Base-by-base conservation (phyloP, 2,888 invertebrate species). In the Dryobotodes eremita region DNA sequence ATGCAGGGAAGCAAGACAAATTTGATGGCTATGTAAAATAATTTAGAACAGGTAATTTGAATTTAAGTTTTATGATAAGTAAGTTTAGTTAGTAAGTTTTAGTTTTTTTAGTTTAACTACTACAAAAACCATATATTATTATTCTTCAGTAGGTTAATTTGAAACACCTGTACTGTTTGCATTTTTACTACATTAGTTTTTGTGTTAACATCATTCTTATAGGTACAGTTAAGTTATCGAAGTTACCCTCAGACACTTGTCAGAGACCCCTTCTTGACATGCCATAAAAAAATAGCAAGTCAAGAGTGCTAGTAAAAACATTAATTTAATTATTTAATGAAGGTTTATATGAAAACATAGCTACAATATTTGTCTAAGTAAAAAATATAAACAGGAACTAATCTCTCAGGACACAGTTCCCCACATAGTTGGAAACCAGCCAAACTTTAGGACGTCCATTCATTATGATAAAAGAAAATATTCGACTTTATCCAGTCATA, bases 11-110 rank as follows among this genome's bases (percentile, higher is more conserved):
- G 86, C 87, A 79, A 75, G 69, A 77, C 77, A 72, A 84, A 84
- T 75, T 36, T 75, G 62, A 69, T 78, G 75, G 84, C 84, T 85
- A 86, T 90, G 84, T 83, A 86, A 89, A 86, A 83, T 79, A 65
- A 71, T 83, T 36, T 57, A 53, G 46, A 75, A 61, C 59, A 71
- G 48, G 65, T 69, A 36, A 59, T 64, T 57, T 2, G 23, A 82
- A 71, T 36, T 20, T 59, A 26, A 57, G 36, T 81, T 80, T 64
- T 36, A 79, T 61, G 69, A 46, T 61, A n/a, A n/a, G n/a, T n/a
- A n/a, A n/a, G n/a, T n/a, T n/a, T n/a, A n/a, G n/a, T n/a, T n/a
- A n/a, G n/a, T n/a, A n/a, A n/a, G n/a, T n/a, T n/a, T n/a, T n/a
- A n/a, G n/a, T n/a, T n/a, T n/a, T n/a, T n/a, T n/a, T n/a, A n/a